Evolutionary conservation across 1,140 invertebrate genomes (phyloP), one percentile per base, ranked within the genome.

Genomic region (Zophobas morio): DNA sequence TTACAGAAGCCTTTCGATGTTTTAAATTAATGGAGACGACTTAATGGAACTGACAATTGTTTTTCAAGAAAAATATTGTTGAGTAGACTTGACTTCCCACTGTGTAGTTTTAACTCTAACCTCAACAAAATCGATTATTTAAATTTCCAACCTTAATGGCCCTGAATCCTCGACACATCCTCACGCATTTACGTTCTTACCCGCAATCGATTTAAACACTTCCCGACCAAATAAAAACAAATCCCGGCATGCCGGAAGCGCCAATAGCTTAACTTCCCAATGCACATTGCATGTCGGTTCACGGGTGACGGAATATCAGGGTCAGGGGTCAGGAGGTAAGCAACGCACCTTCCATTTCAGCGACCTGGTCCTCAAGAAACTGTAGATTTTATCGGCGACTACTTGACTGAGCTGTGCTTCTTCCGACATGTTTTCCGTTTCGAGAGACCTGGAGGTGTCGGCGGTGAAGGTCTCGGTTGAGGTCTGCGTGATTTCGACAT

Each of bases 401-500:
- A 95, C 84, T 80, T 93, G 87, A 20, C 92, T 90, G 0, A 93
- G 87, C 74, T 93, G 92, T 60, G 92, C 91, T 81, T 95, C 93
- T 8, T 94, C 90, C 3, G 89, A 88, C 74, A 87, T 88, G 35
- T 84, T 82, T 53, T 84, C 84, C 2, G 82, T 82, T 20, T 84
- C 82, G n/a, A 85, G 56, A 53, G 83, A 85, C 54, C 85, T 82
- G 5, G 83, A 81, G n/a, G 79, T 77, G 40, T 83, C 82, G 8
- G 81, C 73, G 8, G 71, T 75, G 42, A 81, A 73, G 0, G 76
- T 78, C 73, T 82, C 80, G 2, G 81, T 81, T 1, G 79, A 81
- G 8, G 82, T 84, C 84, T 94, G 92, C 3, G 92, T 91, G 57
- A 96, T 93, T 84, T 94, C 92, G 53, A 95, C 87, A 78, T 93